These are phyloP conservation scores for Electrona antarctica DNA, from an alignment of 2,113 vertebrate species.

Conservation along the genomic window DNA sequence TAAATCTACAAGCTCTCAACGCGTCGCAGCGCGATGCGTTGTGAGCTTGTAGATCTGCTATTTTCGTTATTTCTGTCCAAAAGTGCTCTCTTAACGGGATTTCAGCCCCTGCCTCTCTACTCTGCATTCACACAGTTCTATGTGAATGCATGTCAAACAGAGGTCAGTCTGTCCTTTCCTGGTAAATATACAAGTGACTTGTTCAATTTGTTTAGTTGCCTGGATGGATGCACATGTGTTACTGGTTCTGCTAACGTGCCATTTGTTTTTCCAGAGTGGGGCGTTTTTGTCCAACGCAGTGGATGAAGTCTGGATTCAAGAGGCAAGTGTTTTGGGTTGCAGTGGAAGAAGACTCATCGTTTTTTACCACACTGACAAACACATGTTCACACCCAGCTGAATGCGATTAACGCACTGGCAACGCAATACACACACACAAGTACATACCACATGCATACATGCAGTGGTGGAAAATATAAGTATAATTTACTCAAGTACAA, in stretches of 20 bases:
- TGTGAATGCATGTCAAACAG: not conserved
- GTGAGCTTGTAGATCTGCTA: no score
- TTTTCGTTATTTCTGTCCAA: no score
- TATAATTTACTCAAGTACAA: no score
- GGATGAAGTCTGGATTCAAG: slow-evolving; percentile 6
- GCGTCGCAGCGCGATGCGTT: no score
- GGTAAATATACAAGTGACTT: not conserved
- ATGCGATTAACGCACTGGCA: not conserved
- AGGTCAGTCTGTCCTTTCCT: slow-evolving; percentile 15
- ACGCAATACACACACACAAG: not conserved
- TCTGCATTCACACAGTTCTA: not conserved
- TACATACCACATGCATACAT: not conserved
- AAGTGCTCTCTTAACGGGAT: no score
- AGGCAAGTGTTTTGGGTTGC: slow-evolving; percentile 2
- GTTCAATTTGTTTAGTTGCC: not conserved
- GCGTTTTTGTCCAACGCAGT: not conserved
- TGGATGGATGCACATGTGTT: slow-evolving; percentile 31
- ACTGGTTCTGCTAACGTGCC: slow-evolving; percentile 34
- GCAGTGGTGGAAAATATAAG: no score
- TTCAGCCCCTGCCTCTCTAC: no score
- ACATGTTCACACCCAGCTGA: not conserved
- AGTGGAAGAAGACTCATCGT: slow-evolving; percentile 2
- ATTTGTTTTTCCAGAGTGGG: slow-evolving; percentile 19
- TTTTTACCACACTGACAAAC: not conserved
- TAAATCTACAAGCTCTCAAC: no score